Percentiles rank a stretch among this genome's conserved stretches.
phyloP scores from a whole-genome alignment of 2,888 invertebrate species.

The Mythimna loreyi region DNA sequence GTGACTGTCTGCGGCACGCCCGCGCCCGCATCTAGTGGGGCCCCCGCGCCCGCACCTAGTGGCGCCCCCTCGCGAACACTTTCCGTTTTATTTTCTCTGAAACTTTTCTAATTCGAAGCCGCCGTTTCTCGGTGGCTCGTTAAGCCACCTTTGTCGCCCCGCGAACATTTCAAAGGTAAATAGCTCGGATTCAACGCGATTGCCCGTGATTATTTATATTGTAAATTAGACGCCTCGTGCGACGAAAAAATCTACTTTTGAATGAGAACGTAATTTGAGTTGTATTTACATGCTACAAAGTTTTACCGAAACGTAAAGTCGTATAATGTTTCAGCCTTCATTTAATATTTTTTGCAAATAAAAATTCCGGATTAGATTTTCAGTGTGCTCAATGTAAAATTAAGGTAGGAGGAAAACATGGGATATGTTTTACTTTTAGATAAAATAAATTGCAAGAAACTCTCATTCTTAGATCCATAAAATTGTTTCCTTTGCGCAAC shows the following conservation, averaged over 20 bases:
- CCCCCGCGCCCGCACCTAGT: slow-evolving; percentile 54
- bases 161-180: slow-evolving; percentile 76
- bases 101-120: slow-evolving; percentile 75
- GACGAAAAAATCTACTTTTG: slow-evolving; percentile 60
- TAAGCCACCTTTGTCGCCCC: slow-evolving; percentile 80
- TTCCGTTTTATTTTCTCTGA: slow-evolving; percentile 71
- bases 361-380: slow-evolving; percentile 42
- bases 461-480: neutral
- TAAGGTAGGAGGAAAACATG: neutral
- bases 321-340: slow-evolving; percentile 20
- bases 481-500: neutral
- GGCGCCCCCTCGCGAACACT: slow-evolving; percentile 65
- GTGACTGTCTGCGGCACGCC: slow-evolving; percentile 65
- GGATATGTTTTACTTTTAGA: neutral
- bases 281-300: slow-evolving; percentile 53
- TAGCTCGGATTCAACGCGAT: slow-evolving; percentile 76
- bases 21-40: slow-evolving; percentile 39
- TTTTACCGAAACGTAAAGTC: slow-evolving; percentile 44
- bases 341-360: slow-evolving; percentile 23
- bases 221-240: slow-evolving; percentile 72
- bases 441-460: neutral
- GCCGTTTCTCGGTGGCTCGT: slow-evolving; percentile 75
- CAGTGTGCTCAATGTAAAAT: neutral
- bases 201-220: slow-evolving; percentile 82
- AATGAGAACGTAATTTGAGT: slow-evolving; percentile 62